phyloP scores from a whole-genome alignment of 2,888 invertebrate genomes.

The Nephrotoma guestfalica region DNA sequence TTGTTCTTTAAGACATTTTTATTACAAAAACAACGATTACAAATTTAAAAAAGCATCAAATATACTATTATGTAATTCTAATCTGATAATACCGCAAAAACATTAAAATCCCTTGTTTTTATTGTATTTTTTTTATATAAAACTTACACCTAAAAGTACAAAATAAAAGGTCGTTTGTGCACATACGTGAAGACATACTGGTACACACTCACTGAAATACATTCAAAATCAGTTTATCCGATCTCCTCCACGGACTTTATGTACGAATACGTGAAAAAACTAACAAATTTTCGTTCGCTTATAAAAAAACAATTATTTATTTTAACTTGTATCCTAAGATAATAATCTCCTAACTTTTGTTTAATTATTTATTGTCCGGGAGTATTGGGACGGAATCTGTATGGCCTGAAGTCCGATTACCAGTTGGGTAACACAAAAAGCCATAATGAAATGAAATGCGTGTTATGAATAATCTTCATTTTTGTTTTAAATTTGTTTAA shows the following conservation, averaged over 20 bases:
- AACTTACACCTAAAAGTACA: not conserved
- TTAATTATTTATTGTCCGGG: not conserved
- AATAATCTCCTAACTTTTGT: not conserved
- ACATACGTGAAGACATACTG: not conserved
- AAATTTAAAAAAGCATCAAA: not conserved
- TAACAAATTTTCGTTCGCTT: not conserved
- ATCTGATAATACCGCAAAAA: not conserved
- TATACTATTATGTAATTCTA: not conserved
- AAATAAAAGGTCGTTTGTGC: not conserved
- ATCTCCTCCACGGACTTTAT: not conserved
- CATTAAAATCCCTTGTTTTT: not conserved
- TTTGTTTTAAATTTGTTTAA: too few species aligned
- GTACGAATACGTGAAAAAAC: not conserved
- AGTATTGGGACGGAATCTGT: not conserved
- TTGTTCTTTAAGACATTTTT: not conserved
- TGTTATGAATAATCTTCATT: too few species aligned
- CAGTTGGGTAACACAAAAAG: not conserved
- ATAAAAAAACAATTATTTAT: slow-evolving; percentile 3
- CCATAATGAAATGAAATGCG: not conserved
- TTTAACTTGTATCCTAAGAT: not conserved
- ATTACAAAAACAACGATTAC: not conserved
- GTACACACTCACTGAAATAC: not conserved
- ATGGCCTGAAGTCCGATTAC: not conserved
- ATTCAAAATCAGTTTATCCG: slow-evolving; percentile 3
- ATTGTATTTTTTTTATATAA: not conserved